Evolutionary conservation across 2,113 vertebrate species (phyloP).

Genomic region (Microtus oregoni): DNA sequence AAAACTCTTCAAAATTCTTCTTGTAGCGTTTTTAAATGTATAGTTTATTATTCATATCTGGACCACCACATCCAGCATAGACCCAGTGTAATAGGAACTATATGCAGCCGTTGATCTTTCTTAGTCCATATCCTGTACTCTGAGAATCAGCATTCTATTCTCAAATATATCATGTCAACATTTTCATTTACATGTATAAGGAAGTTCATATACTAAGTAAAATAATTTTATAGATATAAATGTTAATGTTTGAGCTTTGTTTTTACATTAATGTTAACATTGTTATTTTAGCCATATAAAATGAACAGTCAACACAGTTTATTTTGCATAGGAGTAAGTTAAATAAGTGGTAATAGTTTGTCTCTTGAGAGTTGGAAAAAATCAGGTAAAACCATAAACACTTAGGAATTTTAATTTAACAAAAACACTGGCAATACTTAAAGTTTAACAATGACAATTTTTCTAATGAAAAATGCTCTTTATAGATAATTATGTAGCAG

Average conservation of each 20-base stretch:
- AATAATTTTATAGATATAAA: neutral
- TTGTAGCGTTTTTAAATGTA: neutral
- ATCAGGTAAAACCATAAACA: neutral
- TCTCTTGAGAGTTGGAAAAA: neutral
- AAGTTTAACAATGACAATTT: neutral
- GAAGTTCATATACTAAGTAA: neutral
- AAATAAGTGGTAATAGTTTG: neutral
- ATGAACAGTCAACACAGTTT: neutral
- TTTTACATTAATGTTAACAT: neutral
- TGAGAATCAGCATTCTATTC: neutral
- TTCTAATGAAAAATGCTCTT: neutral
- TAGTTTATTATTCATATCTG: neutral
- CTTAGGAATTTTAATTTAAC: neutral
- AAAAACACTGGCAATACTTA: neutral
- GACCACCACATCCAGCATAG: neutral
- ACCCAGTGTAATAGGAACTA: no score
- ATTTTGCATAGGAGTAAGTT: neutral
- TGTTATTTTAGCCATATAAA: neutral
- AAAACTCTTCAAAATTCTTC: neutral
- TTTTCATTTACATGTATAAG: neutral
- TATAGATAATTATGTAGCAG: neutral
- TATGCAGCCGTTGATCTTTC: neutral
- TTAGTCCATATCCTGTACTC: neutral
- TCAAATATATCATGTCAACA: neutral
- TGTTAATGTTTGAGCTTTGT: neutral